These are phyloP conservation scores for Pseudochirops corinnae DNA, from an alignment of 2,797 vertebrate species.

Conservation along the genomic window DNA sequence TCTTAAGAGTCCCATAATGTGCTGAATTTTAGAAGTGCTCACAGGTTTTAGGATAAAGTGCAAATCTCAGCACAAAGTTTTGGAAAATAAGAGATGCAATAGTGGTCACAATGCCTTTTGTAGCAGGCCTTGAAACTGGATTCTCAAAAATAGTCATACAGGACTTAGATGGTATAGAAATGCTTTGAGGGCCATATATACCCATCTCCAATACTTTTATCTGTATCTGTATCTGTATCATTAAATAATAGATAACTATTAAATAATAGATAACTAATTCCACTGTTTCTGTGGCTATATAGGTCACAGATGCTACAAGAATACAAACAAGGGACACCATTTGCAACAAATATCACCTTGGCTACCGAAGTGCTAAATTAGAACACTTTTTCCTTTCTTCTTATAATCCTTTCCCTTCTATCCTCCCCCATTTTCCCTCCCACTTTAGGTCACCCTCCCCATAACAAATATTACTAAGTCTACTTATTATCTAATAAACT, in stretches of 20 bases:
- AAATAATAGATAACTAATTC: constrained; percentile 24
- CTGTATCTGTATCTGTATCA: constrained; percentile 71
- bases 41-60: background rate
- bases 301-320: background rate
- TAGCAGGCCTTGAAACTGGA: background rate
- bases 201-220: constrained; percentile 78
- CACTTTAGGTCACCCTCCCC: constrained; percentile 54
- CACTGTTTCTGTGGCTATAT: constrained; percentile 34
- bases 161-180: constrained; percentile 51
- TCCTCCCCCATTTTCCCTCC: background rate
- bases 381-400: constrained; percentile 44
- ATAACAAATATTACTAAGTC: constrained; percentile 68
- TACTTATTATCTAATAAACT: constrained; percentile 72
- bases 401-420: constrained; percentile 41
- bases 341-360: constrained; percentile 14
- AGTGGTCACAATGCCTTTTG: constrained; percentile 11
- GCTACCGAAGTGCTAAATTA: constrained; percentile 34
- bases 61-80: background rate
- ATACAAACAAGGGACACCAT: constrained; percentile 30
- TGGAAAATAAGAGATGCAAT: background rate
- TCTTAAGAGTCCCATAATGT: background rate
- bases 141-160: constrained; percentile 39
- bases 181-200: constrained; percentile 50
- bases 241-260: constrained; percentile 57
- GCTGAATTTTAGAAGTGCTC: background rate